phyloP scores from a whole-genome alignment of 2,797 vertebrate genomes.

The Sebastes alutus region DNA sequence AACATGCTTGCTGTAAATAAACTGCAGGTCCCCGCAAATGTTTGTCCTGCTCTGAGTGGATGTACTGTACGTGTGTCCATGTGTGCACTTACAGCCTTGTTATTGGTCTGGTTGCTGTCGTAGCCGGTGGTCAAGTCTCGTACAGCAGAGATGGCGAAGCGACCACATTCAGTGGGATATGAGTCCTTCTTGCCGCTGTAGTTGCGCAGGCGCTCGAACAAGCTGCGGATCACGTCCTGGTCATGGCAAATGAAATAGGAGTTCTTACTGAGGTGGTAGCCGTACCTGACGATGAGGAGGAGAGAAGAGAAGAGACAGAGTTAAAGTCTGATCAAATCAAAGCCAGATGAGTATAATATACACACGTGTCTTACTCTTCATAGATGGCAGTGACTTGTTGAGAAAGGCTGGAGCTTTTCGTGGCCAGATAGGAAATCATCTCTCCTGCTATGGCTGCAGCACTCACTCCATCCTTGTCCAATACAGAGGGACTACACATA shows the following conservation, averaged over 20 bases:
- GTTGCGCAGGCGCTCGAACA: constrained; percentile 93
- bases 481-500: constrained; percentile 94
- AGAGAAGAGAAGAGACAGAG: not conserved
- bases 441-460: constrained; percentile 94
- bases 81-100: constrained; percentile 88
- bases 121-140: constrained; percentile 95
- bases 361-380: constrained; percentile 85
- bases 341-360: not conserved
- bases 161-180: constrained; percentile 91
- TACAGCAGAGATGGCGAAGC: constrained; percentile 87
- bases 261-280: constrained; percentile 94
- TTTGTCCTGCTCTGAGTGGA: not conserved
- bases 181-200: constrained; percentile 82
- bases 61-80: not conserved
- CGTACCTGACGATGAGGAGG: constrained; percentile 83
- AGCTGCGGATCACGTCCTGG: constrained; percentile 85
- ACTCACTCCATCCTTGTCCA: constrained; percentile 98
- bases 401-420: constrained; percentile 86
- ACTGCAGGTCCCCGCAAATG: not conserved
- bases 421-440: constrained; percentile 89
- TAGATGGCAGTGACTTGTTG: constrained; percentile 91
- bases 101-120: constrained; percentile 89
- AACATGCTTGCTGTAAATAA: not conserved
- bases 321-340: not conserved
- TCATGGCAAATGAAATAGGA: constrained; percentile 98